Percentiles rank a stretch among this genome's conserved stretches.
Evolutionary conservation across 2,888 invertebrate genomes (phyloP).

Genomic region (Aphodius granarius): DNA sequence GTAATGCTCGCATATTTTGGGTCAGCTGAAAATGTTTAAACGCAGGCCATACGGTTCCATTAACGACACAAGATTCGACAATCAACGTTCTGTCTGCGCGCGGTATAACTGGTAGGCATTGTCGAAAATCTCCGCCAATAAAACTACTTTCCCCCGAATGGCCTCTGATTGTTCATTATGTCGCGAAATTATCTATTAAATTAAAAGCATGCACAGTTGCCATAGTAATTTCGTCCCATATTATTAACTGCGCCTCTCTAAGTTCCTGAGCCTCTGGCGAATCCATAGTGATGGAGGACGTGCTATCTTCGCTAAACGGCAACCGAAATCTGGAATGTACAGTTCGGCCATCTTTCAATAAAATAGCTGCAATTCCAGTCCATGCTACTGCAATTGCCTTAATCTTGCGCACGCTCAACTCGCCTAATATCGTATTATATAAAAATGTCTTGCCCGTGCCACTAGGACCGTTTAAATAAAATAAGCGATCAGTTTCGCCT

Average conservation of each 20-base stretch:
- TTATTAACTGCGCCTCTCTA: slow-evolving; percentile 18
- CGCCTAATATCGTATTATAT: slow-evolving; percentile 37
- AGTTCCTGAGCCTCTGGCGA: slow-evolving; percentile 14
- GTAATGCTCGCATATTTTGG: slow-evolving; percentile 24
- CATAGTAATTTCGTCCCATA: slow-evolving; percentile 32
- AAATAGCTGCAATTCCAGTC: slow-evolving; percentile 45
- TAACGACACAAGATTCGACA: slow-evolving; percentile 23
- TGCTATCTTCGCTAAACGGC: slow-evolving; percentile 30
- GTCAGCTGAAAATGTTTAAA: slow-evolving; percentile 21
- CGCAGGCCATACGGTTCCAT: slow-evolving; percentile 23
- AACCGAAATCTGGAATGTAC: slow-evolving; percentile 44
- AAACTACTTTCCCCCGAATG: slow-evolving; percentile 27
- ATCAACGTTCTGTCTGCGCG: slow-evolving; percentile 19
- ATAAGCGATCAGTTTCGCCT: not conserved
- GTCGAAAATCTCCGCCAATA: slow-evolving; percentile 35
- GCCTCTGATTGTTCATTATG: slow-evolving; percentile 16
- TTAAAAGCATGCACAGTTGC: slow-evolving; percentile 23
- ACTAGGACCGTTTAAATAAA: slow-evolving; percentile 48
- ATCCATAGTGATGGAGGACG: slow-evolving; percentile 17
- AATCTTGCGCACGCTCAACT: slow-evolving; percentile 27
- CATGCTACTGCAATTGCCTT: slow-evolving; percentile 36
- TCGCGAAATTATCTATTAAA: slow-evolving; percentile 22
- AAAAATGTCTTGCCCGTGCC: slow-evolving; percentile 52
- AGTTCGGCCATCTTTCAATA: slow-evolving; percentile 46
- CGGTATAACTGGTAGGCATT: slow-evolving; percentile 30